Evolutionary conservation across 2,888 invertebrate species (phyloP), one percentile per base, ranked within the genome.

Genomic region (Silvanus unidentatus): DNA sequence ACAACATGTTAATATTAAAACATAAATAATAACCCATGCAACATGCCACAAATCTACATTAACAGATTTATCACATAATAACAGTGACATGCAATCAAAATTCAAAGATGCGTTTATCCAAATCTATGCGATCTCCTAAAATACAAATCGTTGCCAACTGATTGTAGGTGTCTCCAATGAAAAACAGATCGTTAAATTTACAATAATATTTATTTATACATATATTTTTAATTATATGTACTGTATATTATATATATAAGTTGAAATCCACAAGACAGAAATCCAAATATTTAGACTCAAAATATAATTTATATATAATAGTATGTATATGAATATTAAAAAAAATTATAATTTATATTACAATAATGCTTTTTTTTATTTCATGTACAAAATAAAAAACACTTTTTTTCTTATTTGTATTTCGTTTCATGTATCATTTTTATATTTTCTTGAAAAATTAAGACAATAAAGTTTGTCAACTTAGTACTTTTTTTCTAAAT

Each of bases 151-250:
- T 40, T 16, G 15, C 13, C 16, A 34, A 16, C 14, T 43, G 16
- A 14, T 39, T 5, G 6, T 29, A 13, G 39, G 32, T 29, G 14
- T 28, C n/a, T 35, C 9, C 29, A 46, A 36, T 41, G 12, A 43
- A 57, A 55, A 55, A 42, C 32, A 10, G 13, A 28, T 11, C 30
- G 36, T 12, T 57, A 58, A 69, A 69, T 70, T 70, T 71, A 70
- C 71, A 70, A 69, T 71, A 69, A 67, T 70, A 68, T 71, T 71
- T 71, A 70, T 71, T 71, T 71, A 67, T 71, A 71, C 70, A 71
- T 71, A 71, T 70, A 70, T 68, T 22, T 22, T 22, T 64, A 68
- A 65, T 68, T 68, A 70, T 71, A 69, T 69, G 67, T 69, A 69
- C 62, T 62, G 63, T 67, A 68, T 68, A 54, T 53, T 67, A 68